phyloP scores from a whole-genome alignment of 2,888 invertebrate species.

The Drosophila algonquin region DNA sequence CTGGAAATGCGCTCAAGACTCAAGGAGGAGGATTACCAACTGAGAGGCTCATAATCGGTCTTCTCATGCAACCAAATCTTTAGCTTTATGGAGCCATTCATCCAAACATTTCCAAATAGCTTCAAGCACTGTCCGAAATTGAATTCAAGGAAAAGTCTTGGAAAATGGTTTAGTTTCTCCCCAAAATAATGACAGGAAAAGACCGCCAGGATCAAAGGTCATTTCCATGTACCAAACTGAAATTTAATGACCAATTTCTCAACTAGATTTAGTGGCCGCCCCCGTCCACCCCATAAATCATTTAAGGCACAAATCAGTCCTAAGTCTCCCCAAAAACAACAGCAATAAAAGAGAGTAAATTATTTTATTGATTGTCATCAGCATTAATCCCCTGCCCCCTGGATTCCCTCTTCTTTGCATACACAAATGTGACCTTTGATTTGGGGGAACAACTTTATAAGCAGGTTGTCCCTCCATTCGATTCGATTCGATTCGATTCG shows the following conservation, averaged over 20 bases:
- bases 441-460: slow-evolving; percentile 57
- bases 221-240: slow-evolving; percentile 4
- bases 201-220: background rate
- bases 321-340: slow-evolving; percentile 2
- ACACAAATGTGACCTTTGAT: slow-evolving; percentile 50
- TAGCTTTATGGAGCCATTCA: background rate
- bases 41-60: slow-evolving; percentile 14
- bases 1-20: slow-evolving; percentile 4
- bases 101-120: background rate
- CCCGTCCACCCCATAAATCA: slow-evolving; percentile 14
- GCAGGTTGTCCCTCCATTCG: slow-evolving; percentile 10
- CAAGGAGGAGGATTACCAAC: slow-evolving; percentile 13
- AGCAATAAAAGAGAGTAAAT: slow-evolving; percentile 10
- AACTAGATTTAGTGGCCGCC: background rate
- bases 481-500: background rate
- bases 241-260: background rate
- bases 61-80: slow-evolving; percentile 1
- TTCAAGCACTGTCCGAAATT: background rate
- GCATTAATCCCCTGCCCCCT: slow-evolving; percentile 18
- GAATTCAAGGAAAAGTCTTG: background rate
- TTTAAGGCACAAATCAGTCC: slow-evolving; percentile 21
- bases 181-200: too few species aligned
- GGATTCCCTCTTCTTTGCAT: slow-evolving; percentile 8
- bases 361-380: slow-evolving; percentile 42
- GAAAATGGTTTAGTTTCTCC: too few species aligned